Conservation (phyloP, 2,797 vertebrate genomes). For the Gouania willdenowi region DNA sequence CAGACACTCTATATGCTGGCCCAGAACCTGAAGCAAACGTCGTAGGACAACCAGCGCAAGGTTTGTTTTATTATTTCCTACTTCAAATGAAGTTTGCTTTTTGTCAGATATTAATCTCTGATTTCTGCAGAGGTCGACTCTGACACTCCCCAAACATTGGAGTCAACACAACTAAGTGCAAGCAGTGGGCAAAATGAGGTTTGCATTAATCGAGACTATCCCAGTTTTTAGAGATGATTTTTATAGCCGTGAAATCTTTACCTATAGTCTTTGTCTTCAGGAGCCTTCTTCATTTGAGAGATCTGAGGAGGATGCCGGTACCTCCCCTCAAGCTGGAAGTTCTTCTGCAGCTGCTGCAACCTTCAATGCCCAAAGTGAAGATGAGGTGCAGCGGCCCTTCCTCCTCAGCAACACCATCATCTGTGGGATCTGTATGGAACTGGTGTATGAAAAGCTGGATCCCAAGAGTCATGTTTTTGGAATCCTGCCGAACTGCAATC, state of each 20-base stretch:
- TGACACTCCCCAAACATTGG: constrained; percentile 5
- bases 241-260: not conserved
- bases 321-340: constrained; percentile 26
- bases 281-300: constrained; percentile 14
- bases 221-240: no score
- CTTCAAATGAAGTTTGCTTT: no score
- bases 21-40: constrained; percentile 5
- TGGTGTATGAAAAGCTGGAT: constrained; percentile 80
- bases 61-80: constrained; percentile 22
- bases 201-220: not conserved
- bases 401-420: constrained; percentile 73
- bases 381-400: constrained; percentile 26
- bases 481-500: constrained; percentile 87
- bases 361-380: not conserved
- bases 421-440: constrained; percentile 94
- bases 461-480: constrained; percentile 75
- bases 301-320: constrained; percentile 20
- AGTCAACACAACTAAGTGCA: constrained; percentile 12
- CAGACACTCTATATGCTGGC: not conserved
- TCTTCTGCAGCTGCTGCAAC: constrained; percentile 37
- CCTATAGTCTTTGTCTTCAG: constrained; percentile 22
- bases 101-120: no score
- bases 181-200: constrained; percentile 30
- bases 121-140: constrained; percentile 12
- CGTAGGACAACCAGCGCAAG: constrained; percentile 55